Conservation (phyloP, 2,888 invertebrate species). For the Caenorhabditis sulstoni region DNA sequence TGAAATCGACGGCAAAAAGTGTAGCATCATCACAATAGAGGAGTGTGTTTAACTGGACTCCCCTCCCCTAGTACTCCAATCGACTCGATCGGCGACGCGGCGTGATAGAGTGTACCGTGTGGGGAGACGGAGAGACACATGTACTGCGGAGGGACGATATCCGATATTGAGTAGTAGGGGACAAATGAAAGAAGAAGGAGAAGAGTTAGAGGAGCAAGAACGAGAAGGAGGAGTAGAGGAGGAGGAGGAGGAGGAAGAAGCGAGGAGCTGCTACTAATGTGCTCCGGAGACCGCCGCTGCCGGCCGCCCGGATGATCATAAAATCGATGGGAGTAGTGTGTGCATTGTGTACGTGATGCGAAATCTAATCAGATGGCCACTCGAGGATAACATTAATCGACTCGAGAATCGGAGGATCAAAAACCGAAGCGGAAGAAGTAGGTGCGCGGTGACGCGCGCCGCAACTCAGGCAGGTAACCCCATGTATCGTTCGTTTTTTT, state of each 20-base stretch:
- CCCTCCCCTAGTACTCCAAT: conserved; percentile 18
- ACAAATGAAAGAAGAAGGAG: conserved; percentile 25
- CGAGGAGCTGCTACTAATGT: conserved; percentile 48
- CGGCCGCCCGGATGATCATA: conserved; percentile 33
- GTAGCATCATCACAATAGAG: conserved; percentile 48
- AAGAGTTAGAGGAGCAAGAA: conserved; percentile 20
- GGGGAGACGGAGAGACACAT: conserved; percentile 27
- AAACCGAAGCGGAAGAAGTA: conserved; percentile 19
- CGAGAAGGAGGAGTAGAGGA: conserved; percentile 15
- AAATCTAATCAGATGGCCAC: conserved; percentile 56
- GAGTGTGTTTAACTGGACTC: conserved; percentile 40
- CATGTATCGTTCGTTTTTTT: background rate
- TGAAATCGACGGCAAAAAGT: conserved; percentile 15
- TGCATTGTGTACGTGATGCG: conserved; percentile 44
- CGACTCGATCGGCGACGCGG: conserved; percentile 14
- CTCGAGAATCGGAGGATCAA: conserved; percentile 32
- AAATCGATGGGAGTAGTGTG: conserved; percentile 48
- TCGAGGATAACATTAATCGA: conserved; percentile 53
- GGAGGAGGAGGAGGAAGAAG: too few species aligned
- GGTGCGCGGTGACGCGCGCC: background rate
- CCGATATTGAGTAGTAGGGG: conserved; percentile 38
- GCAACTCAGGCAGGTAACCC: conserved; percentile 17
- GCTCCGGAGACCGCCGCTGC: conserved; percentile 32
- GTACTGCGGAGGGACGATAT: conserved; percentile 22
- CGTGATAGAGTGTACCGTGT: conserved; percentile 1